Percentiles rank a stretch among this genome's conserved stretches.
Conservation (phyloP, 2,888 invertebrate species). For the Drosophila incognita region DNA sequence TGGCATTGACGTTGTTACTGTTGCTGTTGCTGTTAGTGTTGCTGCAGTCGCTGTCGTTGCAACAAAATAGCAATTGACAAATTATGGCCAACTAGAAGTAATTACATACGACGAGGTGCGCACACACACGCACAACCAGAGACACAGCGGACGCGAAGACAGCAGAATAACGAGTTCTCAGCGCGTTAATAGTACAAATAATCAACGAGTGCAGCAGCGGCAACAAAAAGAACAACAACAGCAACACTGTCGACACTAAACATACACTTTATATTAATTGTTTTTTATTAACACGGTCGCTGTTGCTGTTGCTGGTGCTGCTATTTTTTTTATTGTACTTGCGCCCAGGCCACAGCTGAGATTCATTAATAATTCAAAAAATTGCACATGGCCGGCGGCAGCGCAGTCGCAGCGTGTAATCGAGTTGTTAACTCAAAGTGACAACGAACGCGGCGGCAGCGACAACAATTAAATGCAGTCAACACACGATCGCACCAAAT, state of each 20-base stretch:
- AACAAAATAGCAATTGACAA: constrained; percentile 80
- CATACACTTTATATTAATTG: constrained; percentile 79
- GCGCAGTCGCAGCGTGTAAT: constrained; percentile 76
- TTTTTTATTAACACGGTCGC: constrained; percentile 73
- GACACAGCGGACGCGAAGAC: constrained; percentile 28
- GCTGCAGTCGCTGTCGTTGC: constrained; percentile 39
- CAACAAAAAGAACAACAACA: constrained; percentile 38
- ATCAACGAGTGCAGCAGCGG: constrained; percentile 69
- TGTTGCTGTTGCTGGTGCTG: constrained; percentile 29
- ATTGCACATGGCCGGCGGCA: constrained; percentile 78
- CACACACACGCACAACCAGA: constrained; percentile 28
- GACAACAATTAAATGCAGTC: constrained; percentile 76
- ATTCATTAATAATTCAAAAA: constrained; percentile 81
- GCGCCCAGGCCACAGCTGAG: constrained; percentile 49
- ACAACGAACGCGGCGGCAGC: constrained; percentile 66
- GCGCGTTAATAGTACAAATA: constrained; percentile 78
- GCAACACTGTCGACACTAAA: constrained; percentile 75
- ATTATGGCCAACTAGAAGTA: constrained; percentile 79
- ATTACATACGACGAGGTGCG: constrained; percentile 66
- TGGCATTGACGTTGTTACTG: constrained; percentile 32
- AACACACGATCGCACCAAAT: constrained; percentile 67
- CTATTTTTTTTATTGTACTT: constrained; percentile 33
- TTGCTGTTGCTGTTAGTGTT: constrained; percentile 22
- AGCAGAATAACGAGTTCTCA: constrained; percentile 70
- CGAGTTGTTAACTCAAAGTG: constrained; percentile 82